Conservation (phyloP, 2,888 invertebrate species). For the Diachrysia chrysitis region DNA sequence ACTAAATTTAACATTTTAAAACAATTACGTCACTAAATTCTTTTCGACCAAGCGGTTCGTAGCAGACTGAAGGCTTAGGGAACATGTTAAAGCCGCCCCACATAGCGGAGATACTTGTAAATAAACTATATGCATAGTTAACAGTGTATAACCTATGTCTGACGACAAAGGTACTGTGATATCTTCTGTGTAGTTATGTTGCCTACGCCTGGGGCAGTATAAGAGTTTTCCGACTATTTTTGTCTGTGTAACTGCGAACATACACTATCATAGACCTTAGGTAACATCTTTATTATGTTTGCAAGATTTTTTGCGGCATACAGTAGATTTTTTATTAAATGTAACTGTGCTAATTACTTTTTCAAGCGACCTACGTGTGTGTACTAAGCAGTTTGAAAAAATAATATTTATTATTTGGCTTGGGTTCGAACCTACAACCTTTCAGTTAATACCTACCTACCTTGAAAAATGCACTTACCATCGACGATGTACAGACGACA, state of each 20-base stretch:
- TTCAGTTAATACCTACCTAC: no score
- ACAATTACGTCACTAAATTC: slow-evolving; percentile 26
- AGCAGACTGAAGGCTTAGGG: slow-evolving; percentile 51
- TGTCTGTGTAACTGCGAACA: slow-evolving; percentile 23
- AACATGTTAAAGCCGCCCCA: slow-evolving; percentile 54
- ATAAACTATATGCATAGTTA: slow-evolving; percentile 40
- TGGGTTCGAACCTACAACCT: no score
- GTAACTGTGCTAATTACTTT: no score
- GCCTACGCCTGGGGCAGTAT: slow-evolving; percentile 42
- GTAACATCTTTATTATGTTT: neutral
- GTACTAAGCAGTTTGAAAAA: no score
- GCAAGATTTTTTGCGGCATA: neutral
- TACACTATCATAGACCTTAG: neutral
- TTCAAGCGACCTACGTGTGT: no score
- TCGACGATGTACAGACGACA: no score
- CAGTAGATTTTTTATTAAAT: neutral
- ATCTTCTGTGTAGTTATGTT: slow-evolving; percentile 44
- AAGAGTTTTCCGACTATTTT: slow-evolving; percentile 52
- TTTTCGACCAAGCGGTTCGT: slow-evolving; percentile 51
- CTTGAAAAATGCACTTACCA: no score
- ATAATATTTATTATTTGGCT: no score
- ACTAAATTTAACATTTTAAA: neutral
- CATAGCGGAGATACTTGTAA: slow-evolving; percentile 45
- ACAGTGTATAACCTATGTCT: slow-evolving; percentile 31
- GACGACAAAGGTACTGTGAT: slow-evolving; percentile 43